A percentile compares a stretch with the other conserved stretches of the same genome.
Evolutionary conservation across 2,888 invertebrate genomes (phyloP).

Genomic region (Aproaerema taeniolella): DNA sequence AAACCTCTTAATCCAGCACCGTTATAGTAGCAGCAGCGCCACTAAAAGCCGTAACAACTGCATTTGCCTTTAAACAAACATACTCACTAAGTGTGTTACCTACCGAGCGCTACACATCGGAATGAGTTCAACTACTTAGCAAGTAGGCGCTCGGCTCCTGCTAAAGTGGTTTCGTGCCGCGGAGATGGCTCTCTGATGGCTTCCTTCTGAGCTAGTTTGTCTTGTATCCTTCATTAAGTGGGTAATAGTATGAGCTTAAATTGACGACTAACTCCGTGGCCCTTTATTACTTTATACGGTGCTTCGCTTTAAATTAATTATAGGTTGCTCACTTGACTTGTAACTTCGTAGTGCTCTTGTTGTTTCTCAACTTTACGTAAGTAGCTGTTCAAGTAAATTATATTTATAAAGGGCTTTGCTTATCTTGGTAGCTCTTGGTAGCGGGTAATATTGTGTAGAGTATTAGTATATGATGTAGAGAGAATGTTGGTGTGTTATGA

Average conservation of each 20-base stretch:
- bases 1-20: constrained; percentile 46
- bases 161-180: constrained; percentile 50
- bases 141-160: constrained; percentile 43
- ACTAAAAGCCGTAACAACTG: constrained; percentile 56
- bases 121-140: constrained; percentile 53
- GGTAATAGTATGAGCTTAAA: constrained; percentile 44
- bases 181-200: constrained; percentile 49
- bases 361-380: not conserved
- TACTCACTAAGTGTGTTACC: constrained; percentile 52
- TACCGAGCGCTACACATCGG: constrained; percentile 44
- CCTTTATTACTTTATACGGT: constrained; percentile 29
- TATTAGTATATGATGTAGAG: no score
- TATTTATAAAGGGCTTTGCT: not conserved
- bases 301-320: constrained; percentile 34
- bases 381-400: not conserved
- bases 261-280: constrained; percentile 37
- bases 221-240: constrained; percentile 53
- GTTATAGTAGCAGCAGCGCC: constrained; percentile 41
- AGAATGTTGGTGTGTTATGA: not conserved
- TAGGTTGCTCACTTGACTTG: constrained; percentile 21
- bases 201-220: constrained; percentile 52
- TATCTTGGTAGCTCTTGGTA: not conserved
- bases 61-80: constrained; percentile 56
- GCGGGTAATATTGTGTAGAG: no score
- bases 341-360: constrained; percentile 6